Conservation (phyloP, 2,888 invertebrate species). For the Ophion slaviceki region DNA sequence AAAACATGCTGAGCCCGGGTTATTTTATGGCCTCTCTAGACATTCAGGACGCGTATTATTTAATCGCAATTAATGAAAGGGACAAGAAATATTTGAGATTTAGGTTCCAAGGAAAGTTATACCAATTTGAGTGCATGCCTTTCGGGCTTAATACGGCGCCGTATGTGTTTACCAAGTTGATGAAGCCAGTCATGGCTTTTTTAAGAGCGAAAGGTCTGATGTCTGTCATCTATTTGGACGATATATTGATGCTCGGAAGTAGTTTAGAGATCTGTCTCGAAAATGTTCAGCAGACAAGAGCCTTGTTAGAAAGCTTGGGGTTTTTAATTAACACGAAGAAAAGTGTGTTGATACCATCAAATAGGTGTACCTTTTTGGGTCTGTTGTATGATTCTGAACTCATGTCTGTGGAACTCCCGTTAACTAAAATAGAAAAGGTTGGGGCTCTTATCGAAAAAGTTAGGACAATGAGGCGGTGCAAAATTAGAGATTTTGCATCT, state of each 20-base stretch:
- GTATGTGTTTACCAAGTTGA: slow-evolving; percentile 68
- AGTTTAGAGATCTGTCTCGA: slow-evolving; percentile 1
- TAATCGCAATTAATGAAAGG: slow-evolving; percentile 61
- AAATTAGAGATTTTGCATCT: slow-evolving; percentile 28
- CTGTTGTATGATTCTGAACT: slow-evolving; percentile 43
- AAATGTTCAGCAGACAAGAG: slow-evolving; percentile 18
- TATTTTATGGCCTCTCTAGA: slow-evolving; percentile 55
- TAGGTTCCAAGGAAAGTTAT: slow-evolving; percentile 49
- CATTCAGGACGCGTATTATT: slow-evolving; percentile 53
- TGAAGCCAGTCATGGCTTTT: slow-evolving; percentile 40
- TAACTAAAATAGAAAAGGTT: slow-evolving; percentile 3
- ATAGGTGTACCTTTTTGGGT: slow-evolving; percentile 43
- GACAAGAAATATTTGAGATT: slow-evolving; percentile 69
- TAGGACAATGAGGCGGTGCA: slow-evolving; percentile 6
- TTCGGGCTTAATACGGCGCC: slow-evolving; percentile 71
- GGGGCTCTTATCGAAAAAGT: slow-evolving; percentile 1
- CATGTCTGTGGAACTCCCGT: slow-evolving; percentile 28
- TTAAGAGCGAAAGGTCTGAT: slow-evolving; percentile 39
- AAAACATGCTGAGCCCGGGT: background rate
- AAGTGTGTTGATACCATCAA: slow-evolving; percentile 49
- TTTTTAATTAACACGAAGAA: slow-evolving; percentile 56
- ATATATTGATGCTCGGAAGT: slow-evolving; percentile 53
- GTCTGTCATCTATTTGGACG: slow-evolving; percentile 57
- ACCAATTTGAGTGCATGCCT: slow-evolving; percentile 60
- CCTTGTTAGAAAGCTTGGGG: slow-evolving; percentile 48